phyloP scores from a whole-genome alignment of 2,888 invertebrate species.

The Epinotia brunnichana region DNA sequence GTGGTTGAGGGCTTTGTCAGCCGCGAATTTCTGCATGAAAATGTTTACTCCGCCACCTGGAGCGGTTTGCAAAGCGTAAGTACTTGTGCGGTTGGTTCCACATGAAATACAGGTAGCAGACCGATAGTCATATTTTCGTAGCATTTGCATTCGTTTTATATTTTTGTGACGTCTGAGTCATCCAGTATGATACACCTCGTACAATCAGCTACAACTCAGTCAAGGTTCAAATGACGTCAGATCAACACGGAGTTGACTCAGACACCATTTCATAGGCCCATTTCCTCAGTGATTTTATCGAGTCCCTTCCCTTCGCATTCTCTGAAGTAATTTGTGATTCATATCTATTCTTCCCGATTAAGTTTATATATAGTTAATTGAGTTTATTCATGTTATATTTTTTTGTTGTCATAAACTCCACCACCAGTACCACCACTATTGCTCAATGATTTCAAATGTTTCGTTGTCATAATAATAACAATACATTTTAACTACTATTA shows the following conservation, averaged over 20 bases:
- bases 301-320: constrained; percentile 21
- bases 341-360: neutral
- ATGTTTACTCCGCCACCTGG: constrained; percentile 6
- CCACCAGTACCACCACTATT: too few relatives aligned
- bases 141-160: neutral
- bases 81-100: constrained; percentile 49
- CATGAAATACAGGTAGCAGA: constrained; percentile 60
- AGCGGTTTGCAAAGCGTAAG: constrained; percentile 12
- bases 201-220: constrained; percentile 52
- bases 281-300: constrained; percentile 15
- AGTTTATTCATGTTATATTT: neutral
- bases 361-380: too few relatives aligned
- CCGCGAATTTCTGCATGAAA: constrained; percentile 21
- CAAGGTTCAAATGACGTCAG: constrained; percentile 67
- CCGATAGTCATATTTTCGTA: constrained; percentile 21
- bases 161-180: constrained; percentile 59
- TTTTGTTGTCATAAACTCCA: neutral
- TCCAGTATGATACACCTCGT: constrained; percentile 50
- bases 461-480: neutral
- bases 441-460: constrained; percentile 4
- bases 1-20: constrained; percentile 19
- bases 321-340: constrained; percentile 25
- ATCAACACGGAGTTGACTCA: constrained; percentile 62
- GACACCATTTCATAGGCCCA: constrained; percentile 47
- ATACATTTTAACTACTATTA: neutral